phyloP scores from a whole-genome alignment of 1,140 invertebrate genomes.

The Hyphantria cunea region DNA sequence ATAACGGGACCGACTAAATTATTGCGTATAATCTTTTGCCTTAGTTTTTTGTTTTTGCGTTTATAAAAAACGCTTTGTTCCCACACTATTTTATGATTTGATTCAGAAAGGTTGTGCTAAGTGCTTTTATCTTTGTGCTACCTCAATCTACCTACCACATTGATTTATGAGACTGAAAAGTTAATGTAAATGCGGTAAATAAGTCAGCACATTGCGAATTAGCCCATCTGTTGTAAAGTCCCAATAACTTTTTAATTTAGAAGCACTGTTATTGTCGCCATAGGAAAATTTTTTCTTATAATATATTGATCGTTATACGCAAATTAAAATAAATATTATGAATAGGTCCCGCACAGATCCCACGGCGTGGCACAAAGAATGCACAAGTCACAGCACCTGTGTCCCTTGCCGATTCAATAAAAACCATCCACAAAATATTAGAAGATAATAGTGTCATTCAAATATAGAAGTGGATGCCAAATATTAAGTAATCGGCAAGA shows the following conservation, averaged over 20 bases:
- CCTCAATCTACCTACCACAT: constrained; percentile 7
- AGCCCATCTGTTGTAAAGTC: not conserved
- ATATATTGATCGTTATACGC: constrained; percentile 13
- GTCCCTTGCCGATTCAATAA: constrained; percentile 29
- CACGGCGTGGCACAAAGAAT: constrained; percentile 60
- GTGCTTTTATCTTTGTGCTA: constrained; percentile 25
- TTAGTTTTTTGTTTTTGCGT: constrained; percentile 39
- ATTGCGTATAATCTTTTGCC: constrained; percentile 59
- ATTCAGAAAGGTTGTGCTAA: constrained; percentile 19
- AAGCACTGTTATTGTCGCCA: not conserved
- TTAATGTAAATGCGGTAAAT: not conserved
- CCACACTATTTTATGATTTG: constrained; percentile 43
- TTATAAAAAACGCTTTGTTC: constrained; percentile 47
- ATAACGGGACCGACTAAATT: constrained; percentile 62
- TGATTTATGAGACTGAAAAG: not conserved
- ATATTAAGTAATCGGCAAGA: constrained; percentile 14
- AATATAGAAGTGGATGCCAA: constrained; percentile 11
- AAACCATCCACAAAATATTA: constrained; percentile 18
- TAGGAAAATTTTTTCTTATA: not conserved
- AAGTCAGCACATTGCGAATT: no score
- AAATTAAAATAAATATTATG: constrained; percentile 33
- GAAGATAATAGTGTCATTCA: constrained; percentile 22
- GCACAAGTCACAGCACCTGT: constrained; percentile 73
- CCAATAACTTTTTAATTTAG: not conserved
- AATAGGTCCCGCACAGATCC: constrained; percentile 36